Evolutionary conservation across 2,888 invertebrate species (phyloP).

Genomic region (Malthinus flaveolus): DNA sequence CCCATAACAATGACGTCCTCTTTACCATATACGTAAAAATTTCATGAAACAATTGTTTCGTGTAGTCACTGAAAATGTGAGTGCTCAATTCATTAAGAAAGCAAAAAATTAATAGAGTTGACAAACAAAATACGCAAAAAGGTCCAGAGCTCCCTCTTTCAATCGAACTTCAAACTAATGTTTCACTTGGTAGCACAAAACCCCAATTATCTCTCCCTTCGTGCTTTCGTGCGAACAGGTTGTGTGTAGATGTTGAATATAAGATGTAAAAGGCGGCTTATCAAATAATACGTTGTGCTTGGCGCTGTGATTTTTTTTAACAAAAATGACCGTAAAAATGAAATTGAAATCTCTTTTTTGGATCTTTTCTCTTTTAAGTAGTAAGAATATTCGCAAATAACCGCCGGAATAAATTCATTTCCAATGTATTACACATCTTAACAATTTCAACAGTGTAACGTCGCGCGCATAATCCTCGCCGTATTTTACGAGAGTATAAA

Average conservation of each 20-base stretch:
- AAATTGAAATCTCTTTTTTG: background rate
- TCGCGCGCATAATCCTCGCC: conserved; percentile 30
- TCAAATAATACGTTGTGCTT: background rate
- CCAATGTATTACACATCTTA: conserved; percentile 15
- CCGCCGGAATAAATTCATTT: conserved; percentile 21
- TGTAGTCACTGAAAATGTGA: too few species aligned
- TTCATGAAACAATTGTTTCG: too few species aligned
- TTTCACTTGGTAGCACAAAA: conserved; percentile 38
- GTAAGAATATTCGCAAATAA: conserved; percentile 10
- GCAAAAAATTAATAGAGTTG: background rate
- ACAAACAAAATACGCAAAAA: conserved; percentile 18
- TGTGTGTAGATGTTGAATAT: conserved; percentile 15
- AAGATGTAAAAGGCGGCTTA: conserved; percentile 1
- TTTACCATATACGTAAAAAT: too few species aligned
- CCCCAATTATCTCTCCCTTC: conserved; percentile 37
- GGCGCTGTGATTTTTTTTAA: conserved; percentile 10
- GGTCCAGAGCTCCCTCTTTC: conserved; percentile 26
- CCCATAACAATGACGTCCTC: too few species aligned
- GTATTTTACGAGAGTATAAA: conserved; percentile 32
- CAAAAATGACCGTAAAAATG: conserved; percentile 9
- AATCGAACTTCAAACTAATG: conserved; percentile 38
- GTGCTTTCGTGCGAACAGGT: conserved; percentile 30
- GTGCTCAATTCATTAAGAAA: too few species aligned
- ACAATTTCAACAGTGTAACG: conserved; percentile 7
- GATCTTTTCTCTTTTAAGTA: conserved; percentile 11